Base-by-base conservation (phyloP, 2,888 invertebrate genomes). In the Chrysomela aeneicollis region DNA sequence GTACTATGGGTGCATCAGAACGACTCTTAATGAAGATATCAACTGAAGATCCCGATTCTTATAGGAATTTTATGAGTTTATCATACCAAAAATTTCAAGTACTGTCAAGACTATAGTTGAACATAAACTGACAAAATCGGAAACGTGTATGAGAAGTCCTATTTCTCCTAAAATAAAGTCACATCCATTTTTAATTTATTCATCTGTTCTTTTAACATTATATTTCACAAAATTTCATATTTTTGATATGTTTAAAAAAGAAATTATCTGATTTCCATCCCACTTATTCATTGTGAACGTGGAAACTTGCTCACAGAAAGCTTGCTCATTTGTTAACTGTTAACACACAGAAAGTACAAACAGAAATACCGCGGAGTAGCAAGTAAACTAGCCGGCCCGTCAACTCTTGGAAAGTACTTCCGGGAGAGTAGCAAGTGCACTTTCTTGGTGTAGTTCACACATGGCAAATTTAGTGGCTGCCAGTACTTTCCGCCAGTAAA, bases 51-150 rank as follows among this genome's bases (percentile, higher is more conserved):
- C 49, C 49, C 19, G 35, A 63, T 15, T 63, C 59, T 47, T 53
- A 59, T 35, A 63, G 30, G 35, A 59, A 54, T 63, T 63, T 52
- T 26, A 59, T 59, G 59, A 59, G 42, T 4, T 59, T 59, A 59
- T 59, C 59, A 18, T 50, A 18, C 53, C 61, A n/a, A 59, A 63
- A 59, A 35, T 63, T 58, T 63, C 6, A 59, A 26, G 47, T 53
- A 54, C 49, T 63, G 18, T 32, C 59, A 15, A 52, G 32, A 21
- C 30, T n/a, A n/a, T 59, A 53, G 53, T 63, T 59, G 53, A 59
- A 53, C 63, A 46, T 5, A 63, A 63, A 52, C 53, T 59, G 46
- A 63, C 32, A 59, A 53, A 63, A 46, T 59, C 63, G 26, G 54
- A 63, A 63, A 63, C 63, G 35, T 52, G 53, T 30, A 63, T 46